Conservation (phyloP, 2,888 invertebrate genomes). For the Ornithoptera priamus region DNA sequence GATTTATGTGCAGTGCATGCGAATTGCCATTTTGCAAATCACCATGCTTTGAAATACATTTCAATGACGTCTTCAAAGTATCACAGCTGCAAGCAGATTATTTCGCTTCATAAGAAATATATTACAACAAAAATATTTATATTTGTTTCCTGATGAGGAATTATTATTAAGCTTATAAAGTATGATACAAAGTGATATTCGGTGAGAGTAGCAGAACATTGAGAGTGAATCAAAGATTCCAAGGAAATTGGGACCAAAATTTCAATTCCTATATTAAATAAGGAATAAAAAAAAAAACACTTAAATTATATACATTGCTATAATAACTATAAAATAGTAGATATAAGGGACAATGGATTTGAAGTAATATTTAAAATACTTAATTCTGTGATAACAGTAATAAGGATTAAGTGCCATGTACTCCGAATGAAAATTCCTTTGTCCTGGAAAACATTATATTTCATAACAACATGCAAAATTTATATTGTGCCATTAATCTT, state of each 20-base stretch:
- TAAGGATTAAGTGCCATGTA: slow-evolving; percentile 29
- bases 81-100: slow-evolving; percentile 71
- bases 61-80: slow-evolving; percentile 69
- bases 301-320: slow-evolving; percentile 21
- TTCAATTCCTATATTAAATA: slow-evolving; percentile 28
- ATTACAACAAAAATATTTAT: slow-evolving; percentile 32
- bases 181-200: slow-evolving; percentile 39
- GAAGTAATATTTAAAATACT: slow-evolving; percentile 16
- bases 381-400: slow-evolving; percentile 28
- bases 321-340: slow-evolving; percentile 25
- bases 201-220: slow-evolving; percentile 34
- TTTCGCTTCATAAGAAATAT: slow-evolving; percentile 59
- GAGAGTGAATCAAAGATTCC: slow-evolving; percentile 46
- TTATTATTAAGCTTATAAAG: slow-evolving; percentile 33
- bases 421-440: slow-evolving; percentile 20
- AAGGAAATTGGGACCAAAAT: slow-evolving; percentile 47
- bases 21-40: slow-evolving; percentile 76
- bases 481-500: slow-evolving; percentile 61
- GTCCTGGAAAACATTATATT: slow-evolving; percentile 23
- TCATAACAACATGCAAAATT: slow-evolving; percentile 31
- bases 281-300: slow-evolving; percentile 30
- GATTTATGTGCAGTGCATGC: slow-evolving; percentile 75
- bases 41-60: slow-evolving; percentile 75
- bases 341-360: slow-evolving; percentile 21
- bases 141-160: slow-evolving; percentile 34